These are phyloP conservation scores for Autographa pulchrina DNA, from an alignment of 2,888 invertebrate species.

Conservation along the genomic window DNA sequence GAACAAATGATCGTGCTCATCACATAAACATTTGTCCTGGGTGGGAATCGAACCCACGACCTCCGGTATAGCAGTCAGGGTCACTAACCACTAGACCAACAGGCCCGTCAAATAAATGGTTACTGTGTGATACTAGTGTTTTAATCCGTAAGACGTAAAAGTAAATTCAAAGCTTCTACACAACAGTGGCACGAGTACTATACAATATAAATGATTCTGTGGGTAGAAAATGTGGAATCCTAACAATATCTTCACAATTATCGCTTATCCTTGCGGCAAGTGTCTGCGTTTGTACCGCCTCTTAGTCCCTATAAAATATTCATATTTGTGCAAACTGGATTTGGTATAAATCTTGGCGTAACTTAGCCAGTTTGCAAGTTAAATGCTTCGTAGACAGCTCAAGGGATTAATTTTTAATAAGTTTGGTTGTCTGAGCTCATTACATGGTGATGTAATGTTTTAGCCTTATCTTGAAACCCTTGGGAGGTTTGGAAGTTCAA, in stretches of 20 bases:
- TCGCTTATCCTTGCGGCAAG: slow-evolving; percentile 1
- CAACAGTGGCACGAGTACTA: neutral
- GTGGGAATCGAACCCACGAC: too few relatives aligned
- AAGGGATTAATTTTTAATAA: slow-evolving; percentile 65
- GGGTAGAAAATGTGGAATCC: neutral
- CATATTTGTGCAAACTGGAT: slow-evolving; percentile 64
- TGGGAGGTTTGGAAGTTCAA: slow-evolving; percentile 10
- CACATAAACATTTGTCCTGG: too few relatives aligned
- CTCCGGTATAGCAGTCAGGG: too few relatives aligned
- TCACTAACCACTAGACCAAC: too few relatives aligned
- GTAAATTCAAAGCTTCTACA: neutral
- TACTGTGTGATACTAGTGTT: too few relatives aligned
- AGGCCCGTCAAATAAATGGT: too few relatives aligned
- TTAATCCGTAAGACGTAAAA: too few relatives aligned
- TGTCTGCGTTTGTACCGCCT: slow-evolving; percentile 19
- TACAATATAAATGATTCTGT: neutral
- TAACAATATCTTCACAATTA: neutral
- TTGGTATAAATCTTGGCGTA: slow-evolving; percentile 60
- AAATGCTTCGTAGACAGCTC: slow-evolving; percentile 62
- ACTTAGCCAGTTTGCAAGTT: slow-evolving; percentile 57
- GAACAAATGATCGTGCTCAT: too few relatives aligned
- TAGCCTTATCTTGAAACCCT: slow-evolving; percentile 16
- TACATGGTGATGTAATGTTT: slow-evolving; percentile 33
- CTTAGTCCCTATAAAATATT: slow-evolving; percentile 67
- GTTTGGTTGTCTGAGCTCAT: slow-evolving; percentile 46